Percentiles rank a stretch among this genome's conserved stretches.
phyloP scores from a whole-genome alignment of 2,113 vertebrate species.

The Pungitius pungitius region DNA sequence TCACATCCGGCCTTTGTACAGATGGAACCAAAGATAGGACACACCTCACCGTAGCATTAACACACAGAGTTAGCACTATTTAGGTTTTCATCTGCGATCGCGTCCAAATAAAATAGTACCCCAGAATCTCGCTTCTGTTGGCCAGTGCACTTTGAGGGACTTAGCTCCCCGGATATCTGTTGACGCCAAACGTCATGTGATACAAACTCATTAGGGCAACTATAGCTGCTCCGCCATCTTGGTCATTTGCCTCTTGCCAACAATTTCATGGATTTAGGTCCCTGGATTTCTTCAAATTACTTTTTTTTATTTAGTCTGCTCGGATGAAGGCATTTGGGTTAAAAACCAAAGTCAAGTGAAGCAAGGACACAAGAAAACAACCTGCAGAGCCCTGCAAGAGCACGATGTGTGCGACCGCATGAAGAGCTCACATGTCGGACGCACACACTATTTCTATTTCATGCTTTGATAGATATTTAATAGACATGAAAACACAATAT shows the following conservation, averaged over 20 bases:
- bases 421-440: constrained; percentile 31
- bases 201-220: too few species aligned
- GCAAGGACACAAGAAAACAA: constrained; percentile 46
- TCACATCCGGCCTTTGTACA: not conserved
- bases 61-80: not conserved
- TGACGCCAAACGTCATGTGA: too few species aligned
- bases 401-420: constrained; percentile 45
- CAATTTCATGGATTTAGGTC: too few species aligned
- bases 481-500: not conserved
- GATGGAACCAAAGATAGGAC: not conserved
- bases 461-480: not conserved
- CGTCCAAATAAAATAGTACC: not conserved
- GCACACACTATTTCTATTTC: constrained; percentile 42
- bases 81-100: not conserved
- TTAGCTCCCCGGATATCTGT: too few species aligned
- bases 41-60: too few species aligned
- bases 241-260: too few species aligned
- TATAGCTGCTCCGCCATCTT: too few species aligned
- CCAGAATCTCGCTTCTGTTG: not conserved
- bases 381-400: constrained; percentile 33
- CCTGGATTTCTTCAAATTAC: too few species aligned
- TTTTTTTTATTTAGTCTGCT: too few species aligned
- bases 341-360: constrained; percentile 67
- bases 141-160: not conserved
- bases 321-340: constrained; percentile 35